A percentile compares a stretch with the other conserved stretches of the same genome.
phyloP scores from a whole-genome alignment of 2,113 vertebrate genomes.

The Oceanodroma tethys region DNA sequence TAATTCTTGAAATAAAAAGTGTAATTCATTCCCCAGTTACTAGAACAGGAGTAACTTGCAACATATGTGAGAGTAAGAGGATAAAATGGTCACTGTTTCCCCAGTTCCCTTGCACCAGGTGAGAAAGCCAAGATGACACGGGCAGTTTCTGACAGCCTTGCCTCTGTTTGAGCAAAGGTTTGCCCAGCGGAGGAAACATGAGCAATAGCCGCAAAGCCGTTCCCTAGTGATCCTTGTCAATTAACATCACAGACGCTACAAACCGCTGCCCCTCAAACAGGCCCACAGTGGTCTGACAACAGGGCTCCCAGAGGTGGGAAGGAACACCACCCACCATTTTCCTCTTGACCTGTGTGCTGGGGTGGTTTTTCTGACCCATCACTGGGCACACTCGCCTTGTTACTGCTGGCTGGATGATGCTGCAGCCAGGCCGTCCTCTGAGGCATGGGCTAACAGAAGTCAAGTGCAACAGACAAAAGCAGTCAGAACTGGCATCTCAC shows the following conservation, averaged over 20 bases:
- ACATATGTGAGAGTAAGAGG: neutral
- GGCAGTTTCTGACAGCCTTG: neutral
- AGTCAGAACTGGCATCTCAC: neutral
- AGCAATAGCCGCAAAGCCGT: neutral
- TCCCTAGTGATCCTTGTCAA: neutral
- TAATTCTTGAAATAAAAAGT: neutral
- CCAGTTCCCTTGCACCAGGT: neutral
- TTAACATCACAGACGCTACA: too few relatives aligned
- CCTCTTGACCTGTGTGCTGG: neutral
- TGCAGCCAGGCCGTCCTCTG: neutral
- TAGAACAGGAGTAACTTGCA: neutral
- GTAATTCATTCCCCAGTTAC: neutral
- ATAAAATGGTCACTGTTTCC: neutral
- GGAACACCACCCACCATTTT: rapidly evolving
- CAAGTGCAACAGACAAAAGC: neutral
- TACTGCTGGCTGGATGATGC: neutral
- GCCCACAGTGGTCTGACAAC: neutral
- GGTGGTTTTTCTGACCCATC: too few relatives aligned
- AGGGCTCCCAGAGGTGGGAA: neutral
- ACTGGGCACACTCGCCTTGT: too few relatives aligned
- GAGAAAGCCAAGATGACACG: neutral
- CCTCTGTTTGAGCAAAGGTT: neutral
- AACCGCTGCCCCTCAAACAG: neutral
- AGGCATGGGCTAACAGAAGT: too few relatives aligned
- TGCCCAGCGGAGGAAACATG: neutral